These are phyloP conservation scores for Clarias gariepinus DNA, from an alignment of 2,113 vertebrate genomes.

Conservation along the genomic window DNA sequence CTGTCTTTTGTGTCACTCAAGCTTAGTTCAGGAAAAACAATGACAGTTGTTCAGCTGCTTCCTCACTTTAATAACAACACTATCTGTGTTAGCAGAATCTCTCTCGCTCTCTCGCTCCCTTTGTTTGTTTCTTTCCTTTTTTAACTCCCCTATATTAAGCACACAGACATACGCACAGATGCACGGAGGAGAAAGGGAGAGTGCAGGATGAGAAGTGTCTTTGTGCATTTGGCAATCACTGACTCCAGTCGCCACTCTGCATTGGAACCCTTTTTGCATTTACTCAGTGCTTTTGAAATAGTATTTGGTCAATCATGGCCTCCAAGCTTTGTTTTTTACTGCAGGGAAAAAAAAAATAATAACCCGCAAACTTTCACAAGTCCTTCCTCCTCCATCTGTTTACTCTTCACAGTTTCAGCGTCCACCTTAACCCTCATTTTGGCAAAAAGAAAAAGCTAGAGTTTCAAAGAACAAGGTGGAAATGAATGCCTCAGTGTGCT, in stretches of 20 bases:
- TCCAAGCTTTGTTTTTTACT: slow-evolving; percentile 18
- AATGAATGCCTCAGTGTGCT: not conserved
- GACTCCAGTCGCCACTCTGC: slow-evolving; percentile 32
- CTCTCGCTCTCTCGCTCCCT: not conserved
- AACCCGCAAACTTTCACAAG: slow-evolving; percentile 4
- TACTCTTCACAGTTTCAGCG: slow-evolving; percentile 28
- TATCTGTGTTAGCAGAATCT: slow-evolving; percentile 63
- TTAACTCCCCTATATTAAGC: slow-evolving; percentile 46
- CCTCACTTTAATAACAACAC: slow-evolving; percentile 63
- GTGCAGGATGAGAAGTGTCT: slow-evolving; percentile 10
- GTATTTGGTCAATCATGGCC: slow-evolving; percentile 21
- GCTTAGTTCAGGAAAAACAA: slow-evolving; percentile 66
- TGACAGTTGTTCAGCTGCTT: slow-evolving; percentile 41
- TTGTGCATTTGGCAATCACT: slow-evolving; percentile 33
- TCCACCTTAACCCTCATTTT: slow-evolving; percentile 15
- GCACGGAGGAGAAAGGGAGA: slow-evolving; percentile 8
- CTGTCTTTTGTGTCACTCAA: slow-evolving; percentile 58
- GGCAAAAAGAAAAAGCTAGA: not conserved
- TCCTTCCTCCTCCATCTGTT: slow-evolving; percentile 22
- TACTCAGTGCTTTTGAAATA: slow-evolving; percentile 16
- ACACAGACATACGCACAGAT: slow-evolving; percentile 49
- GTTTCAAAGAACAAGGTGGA: not conserved
- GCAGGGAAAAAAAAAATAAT: not conserved
- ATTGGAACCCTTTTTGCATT: slow-evolving; percentile 35
- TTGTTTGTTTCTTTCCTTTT: slow-evolving; percentile 28